Conservation (phyloP, 2,888 invertebrate species). For the Latrodectus elegans region DNA sequence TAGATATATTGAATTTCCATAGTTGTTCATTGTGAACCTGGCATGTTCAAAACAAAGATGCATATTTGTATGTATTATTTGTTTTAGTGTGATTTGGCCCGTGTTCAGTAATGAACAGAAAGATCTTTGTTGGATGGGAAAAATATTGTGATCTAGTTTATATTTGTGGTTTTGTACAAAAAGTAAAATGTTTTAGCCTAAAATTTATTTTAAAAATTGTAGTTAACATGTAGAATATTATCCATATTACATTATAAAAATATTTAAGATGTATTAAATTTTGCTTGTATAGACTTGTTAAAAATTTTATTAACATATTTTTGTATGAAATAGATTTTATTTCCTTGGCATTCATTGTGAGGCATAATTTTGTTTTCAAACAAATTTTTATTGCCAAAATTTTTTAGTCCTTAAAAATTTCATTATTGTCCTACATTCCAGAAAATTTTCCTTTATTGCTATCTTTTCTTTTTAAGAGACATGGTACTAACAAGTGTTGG, state of each 20-base stretch:
- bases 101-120: constrained; percentile 51
- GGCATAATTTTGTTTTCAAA: not conserved
- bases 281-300: constrained; percentile 68
- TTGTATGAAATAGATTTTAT: constrained; percentile 59
- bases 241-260: constrained; percentile 43
- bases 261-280: constrained; percentile 56
- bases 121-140: constrained; percentile 14
- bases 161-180: constrained; percentile 66
- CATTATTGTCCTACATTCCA: not conserved
- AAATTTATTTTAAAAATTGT: constrained; percentile 65
- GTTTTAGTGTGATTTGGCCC: constrained; percentile 52
- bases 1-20: constrained; percentile 62
- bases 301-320: constrained; percentile 64
- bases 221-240: constrained; percentile 53
- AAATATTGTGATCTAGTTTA: constrained; percentile 66
- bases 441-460: too few species aligned
- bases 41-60: constrained; percentile 34
- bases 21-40: constrained; percentile 47
- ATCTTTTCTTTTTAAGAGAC: not conserved
- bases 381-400: not conserved
- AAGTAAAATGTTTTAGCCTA: constrained; percentile 44
- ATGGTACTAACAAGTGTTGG: not conserved
- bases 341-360: constrained; percentile 26
- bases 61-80: constrained; percentile 49
- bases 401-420: not conserved